Conservation (phyloP, 2,797 vertebrate genomes). For the Lagorchestes hirsutus region DNA sequence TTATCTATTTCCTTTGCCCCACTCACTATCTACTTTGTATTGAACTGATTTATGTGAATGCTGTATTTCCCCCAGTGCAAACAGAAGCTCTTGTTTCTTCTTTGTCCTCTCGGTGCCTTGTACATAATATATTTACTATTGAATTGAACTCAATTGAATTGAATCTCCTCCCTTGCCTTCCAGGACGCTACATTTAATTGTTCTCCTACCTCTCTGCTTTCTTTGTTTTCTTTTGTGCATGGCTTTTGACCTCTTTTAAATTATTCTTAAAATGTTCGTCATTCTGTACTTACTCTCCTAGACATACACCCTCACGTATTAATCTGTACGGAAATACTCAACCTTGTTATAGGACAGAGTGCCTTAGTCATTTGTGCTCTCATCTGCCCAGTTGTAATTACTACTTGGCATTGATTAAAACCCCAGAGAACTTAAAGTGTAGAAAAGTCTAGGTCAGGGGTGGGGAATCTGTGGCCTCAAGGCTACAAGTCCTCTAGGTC, state of each 20-base stretch:
- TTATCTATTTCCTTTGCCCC: not conserved
- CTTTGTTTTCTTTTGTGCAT: not conserved
- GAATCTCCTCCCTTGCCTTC: not conserved
- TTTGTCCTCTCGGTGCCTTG: not conserved
- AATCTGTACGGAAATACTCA: not conserved
- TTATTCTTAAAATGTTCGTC: not conserved
- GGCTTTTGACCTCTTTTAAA: not conserved
- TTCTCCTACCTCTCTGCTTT: not conserved
- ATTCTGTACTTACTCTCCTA: not conserved
- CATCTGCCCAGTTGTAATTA: not conserved
- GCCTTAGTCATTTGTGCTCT: not conserved
- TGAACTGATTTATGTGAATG: not conserved
- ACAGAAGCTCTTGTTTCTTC: not conserved
- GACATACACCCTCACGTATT: not conserved
- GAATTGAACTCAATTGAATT: not conserved
- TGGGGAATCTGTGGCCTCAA: too few relatives aligned
- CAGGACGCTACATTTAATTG: not conserved
- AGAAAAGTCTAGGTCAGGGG: not conserved
- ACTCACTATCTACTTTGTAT: not conserved
- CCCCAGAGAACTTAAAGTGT: not conserved
- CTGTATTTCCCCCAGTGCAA: not conserved
- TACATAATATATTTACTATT: not conserved
- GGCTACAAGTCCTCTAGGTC: too few relatives aligned
- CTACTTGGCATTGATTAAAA: not conserved
- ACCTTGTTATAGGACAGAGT: not conserved